Base-by-base conservation (phyloP, 2,888 invertebrate species). In the Hermaeophaga mercurialis region DNA sequence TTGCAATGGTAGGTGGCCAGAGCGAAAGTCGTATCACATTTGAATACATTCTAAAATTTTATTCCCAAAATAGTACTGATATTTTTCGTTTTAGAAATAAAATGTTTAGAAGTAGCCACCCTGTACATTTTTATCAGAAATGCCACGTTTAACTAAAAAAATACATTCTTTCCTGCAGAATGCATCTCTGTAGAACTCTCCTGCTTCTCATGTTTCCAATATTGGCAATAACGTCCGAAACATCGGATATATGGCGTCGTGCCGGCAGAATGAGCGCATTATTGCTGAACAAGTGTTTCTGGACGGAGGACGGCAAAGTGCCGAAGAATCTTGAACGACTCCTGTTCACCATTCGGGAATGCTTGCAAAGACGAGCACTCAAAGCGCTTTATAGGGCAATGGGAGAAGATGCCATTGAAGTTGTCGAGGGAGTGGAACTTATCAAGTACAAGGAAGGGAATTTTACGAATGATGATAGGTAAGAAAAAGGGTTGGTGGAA, bases 361-460 rank as follows among this genome's bases (percentile, higher is more conserved):
- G 84, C 65, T 78, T 83, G 75, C 82, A 82, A 70, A 75, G 79
- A 52, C 81, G 81, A 66, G 78, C 82, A 41, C 66, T 88, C 65
- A 77, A 79, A 41, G 82, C 83, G 2, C 76, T 89, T 61, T 87
- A 89, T 70, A 78, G 82, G 12, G 77, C 85, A 1, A 76, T 87
- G 52, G 78, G 78, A 7, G 79, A 82, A 3, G 85, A 88, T 63
- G 76, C 84, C 33, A 86, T 89, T 54, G 82, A 85, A 0, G 71
- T 90, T 8, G 80, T 81, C 12, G 82, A 84, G 34, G 88, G 87
- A 3, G 78, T 89, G 38, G 83, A 84, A 62, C 75, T 90, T 41
- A 82, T 87, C 17, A 79, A 50, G 22, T 82, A 80, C 59, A 46
- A 46, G 39, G 22, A 55, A 18, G 79, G 81, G 58, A 70, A 81